phyloP scores from a whole-genome alignment of 2,113 vertebrate species.

The Cyanoliseus patagonus region DNA sequence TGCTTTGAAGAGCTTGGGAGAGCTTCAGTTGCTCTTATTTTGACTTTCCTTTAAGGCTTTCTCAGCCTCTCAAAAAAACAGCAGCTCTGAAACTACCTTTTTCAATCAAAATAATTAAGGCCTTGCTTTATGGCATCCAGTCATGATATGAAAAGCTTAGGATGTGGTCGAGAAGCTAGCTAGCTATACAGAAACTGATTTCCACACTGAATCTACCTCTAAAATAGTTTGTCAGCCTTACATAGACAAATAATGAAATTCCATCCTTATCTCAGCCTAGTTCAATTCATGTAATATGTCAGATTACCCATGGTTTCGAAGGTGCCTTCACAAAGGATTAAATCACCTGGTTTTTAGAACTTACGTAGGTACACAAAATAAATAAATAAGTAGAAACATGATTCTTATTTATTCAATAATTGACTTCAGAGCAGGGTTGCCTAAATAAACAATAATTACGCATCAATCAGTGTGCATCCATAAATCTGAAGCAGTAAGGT shows the following conservation, averaged over 20 bases:
- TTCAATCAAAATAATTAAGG: conserved; percentile 37
- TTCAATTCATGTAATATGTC: conserved; percentile 45
- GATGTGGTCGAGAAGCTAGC: neutral
- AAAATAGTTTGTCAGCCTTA: conserved; percentile 38
- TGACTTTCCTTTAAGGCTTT: conserved; percentile 7
- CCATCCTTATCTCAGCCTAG: conserved; percentile 32
- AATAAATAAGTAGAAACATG: neutral
- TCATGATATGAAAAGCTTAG: conserved; percentile 5
- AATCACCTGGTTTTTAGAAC: neutral
- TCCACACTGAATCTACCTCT: neutral
- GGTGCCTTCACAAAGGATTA: conserved; percentile 26
- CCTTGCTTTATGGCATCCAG: conserved; percentile 1
- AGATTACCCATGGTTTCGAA: conserved; percentile 28
- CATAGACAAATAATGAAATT: conserved; percentile 50
- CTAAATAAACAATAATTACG: neutral
- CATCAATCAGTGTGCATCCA: neutral
- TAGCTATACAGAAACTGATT: conserved; percentile 26
- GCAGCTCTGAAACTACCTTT: conserved; percentile 29
- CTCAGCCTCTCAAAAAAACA: neutral
- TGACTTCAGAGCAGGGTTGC: neutral
- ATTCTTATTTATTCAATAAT: neutral
- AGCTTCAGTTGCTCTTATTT: conserved; percentile 1
- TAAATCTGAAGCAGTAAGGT: neutral
- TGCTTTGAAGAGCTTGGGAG: neutral
- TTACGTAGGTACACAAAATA: neutral